Evolutionary conservation across 2,888 invertebrate species (phyloP).

Genomic region (Leistus spinibarbis): DNA sequence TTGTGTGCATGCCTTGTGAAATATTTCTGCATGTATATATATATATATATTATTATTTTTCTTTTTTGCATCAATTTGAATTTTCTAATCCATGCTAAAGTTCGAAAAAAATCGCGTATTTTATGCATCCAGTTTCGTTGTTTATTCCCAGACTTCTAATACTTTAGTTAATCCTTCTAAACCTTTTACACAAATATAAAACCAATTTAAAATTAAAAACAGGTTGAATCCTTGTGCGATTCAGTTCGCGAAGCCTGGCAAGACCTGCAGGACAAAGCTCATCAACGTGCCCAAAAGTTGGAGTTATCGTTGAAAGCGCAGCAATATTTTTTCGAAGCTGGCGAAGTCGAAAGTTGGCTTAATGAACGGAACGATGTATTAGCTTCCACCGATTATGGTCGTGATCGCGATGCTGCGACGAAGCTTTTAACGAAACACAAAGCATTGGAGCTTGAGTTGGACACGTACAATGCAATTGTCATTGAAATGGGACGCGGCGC

Average conservation of each 20-base stretch:
- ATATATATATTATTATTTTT: too few relatives aligned
- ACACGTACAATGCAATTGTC: slow-evolving; percentile 89
- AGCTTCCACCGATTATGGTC: slow-evolving; percentile 84
- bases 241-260: slow-evolving; percentile 76
- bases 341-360: slow-evolving; percentile 92
- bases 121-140: too few relatives aligned
- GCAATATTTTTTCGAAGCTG: slow-evolving; percentile 89
- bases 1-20: slow-evolving; percentile 3
- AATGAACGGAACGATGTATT: slow-evolving; percentile 84
- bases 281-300: slow-evolving; percentile 74
- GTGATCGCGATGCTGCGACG: slow-evolving; percentile 88
- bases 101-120: too few relatives aligned
- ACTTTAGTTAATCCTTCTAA: too few relatives aligned
- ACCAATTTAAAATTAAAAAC: slow-evolving; percentile 31
- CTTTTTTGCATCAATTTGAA: neutral
- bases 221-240: slow-evolving; percentile 78
- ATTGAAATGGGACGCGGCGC: slow-evolving; percentile 92
- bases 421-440: slow-evolving; percentile 95
- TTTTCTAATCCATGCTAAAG: too few relatives aligned
- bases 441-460: slow-evolving; percentile 87
- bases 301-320: slow-evolving; percentile 89
- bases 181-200: too few relatives aligned
- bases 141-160: too few relatives aligned
- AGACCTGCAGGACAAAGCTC: slow-evolving; percentile 72
- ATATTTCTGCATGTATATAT: neutral